These are phyloP conservation scores for Junonia oenone DNA, from an alignment of 2,888 invertebrate genomes.

Conservation along the genomic window DNA sequence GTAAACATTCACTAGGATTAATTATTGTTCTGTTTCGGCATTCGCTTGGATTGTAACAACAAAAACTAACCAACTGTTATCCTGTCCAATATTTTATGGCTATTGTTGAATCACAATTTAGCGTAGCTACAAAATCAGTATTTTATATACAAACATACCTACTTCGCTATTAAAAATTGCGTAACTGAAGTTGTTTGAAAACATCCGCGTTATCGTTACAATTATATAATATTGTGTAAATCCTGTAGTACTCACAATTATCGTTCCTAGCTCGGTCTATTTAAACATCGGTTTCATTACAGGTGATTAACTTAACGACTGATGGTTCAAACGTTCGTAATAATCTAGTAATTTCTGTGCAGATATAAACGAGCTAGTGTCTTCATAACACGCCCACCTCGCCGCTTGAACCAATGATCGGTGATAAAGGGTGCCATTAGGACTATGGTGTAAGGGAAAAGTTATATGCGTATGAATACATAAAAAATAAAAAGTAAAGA, in stretches of 20 bases:
- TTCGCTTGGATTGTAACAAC: background rate
- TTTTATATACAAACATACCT: too few species aligned
- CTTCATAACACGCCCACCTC: slow-evolving; percentile 21
- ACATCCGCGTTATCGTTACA: too few species aligned
- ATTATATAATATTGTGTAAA: background rate
- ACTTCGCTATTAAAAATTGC: too few species aligned
- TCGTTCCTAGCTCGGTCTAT: slow-evolving; percentile 9
- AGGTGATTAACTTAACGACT: slow-evolving; percentile 52
- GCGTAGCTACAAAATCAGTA: too few species aligned
- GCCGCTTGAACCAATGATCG: slow-evolving; percentile 18
- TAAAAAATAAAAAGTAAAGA: background rate
- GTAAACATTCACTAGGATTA: too few species aligned
- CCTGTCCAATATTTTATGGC: too few species aligned
- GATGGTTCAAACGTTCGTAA: slow-evolving; percentile 33
- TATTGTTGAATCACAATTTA: too few species aligned
- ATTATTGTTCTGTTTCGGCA: background rate
- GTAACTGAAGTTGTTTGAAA: too few species aligned
- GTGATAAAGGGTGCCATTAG: slow-evolving; percentile 19
- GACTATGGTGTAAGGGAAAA: slow-evolving; percentile 12
- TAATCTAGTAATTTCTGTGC: slow-evolving; percentile 41
- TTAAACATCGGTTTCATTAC: slow-evolving; percentile 47
- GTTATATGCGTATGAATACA: background rate
- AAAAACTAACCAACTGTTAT: background rate
- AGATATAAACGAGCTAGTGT: slow-evolving; percentile 26
- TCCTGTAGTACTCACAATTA: slow-evolving; percentile 8